Evolutionary conservation across 1,140 invertebrate species (phyloP).

Genomic region (Cotesia chilonis): DNA sequence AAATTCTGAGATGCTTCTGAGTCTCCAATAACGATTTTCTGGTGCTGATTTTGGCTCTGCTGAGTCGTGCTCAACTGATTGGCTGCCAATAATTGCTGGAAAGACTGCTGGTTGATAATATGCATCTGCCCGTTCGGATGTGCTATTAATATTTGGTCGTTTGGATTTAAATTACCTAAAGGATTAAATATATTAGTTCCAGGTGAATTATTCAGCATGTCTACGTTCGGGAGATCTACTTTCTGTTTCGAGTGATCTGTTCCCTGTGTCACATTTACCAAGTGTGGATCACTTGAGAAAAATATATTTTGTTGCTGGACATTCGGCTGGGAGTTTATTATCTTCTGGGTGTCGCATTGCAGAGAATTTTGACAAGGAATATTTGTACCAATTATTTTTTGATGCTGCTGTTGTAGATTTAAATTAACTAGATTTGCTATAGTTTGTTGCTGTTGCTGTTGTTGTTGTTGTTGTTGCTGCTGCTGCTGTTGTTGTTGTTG

Average conservation of each 20-base stretch:
- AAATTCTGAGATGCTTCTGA: constrained; percentile 56
- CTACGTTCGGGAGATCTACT: constrained; percentile 44
- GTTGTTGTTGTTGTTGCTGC: constrained; percentile 35
- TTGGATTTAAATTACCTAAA: constrained; percentile 62
- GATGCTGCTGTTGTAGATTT: constrained; percentile 38
- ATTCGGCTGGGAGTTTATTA: constrained; percentile 29
- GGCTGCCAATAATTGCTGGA: constrained; percentile 60
- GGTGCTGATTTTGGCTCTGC: constrained; percentile 57
- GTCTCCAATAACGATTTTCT: constrained; percentile 63
- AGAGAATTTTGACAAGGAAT: constrained; percentile 28
- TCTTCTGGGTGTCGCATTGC: constrained; percentile 37
- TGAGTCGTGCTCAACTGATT: constrained; percentile 53
- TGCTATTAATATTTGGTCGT: constrained; percentile 62
- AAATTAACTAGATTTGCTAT: neutral
- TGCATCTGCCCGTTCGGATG: constrained; percentile 65
- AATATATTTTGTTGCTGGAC: constrained; percentile 51
- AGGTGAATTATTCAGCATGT: constrained; percentile 54
- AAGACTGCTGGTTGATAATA: constrained; percentile 61
- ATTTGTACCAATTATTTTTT: constrained; percentile 27
- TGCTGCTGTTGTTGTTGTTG: constrained; percentile 28
- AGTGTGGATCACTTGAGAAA: constrained; percentile 51
- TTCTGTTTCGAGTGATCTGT: constrained; percentile 45
- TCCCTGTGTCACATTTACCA: constrained; percentile 39
- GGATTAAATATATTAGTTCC: constrained; percentile 58
- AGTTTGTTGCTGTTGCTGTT: constrained; percentile 43